Conservation (phyloP, 1,140 invertebrate species). For the Bombus ignitus region DNA sequence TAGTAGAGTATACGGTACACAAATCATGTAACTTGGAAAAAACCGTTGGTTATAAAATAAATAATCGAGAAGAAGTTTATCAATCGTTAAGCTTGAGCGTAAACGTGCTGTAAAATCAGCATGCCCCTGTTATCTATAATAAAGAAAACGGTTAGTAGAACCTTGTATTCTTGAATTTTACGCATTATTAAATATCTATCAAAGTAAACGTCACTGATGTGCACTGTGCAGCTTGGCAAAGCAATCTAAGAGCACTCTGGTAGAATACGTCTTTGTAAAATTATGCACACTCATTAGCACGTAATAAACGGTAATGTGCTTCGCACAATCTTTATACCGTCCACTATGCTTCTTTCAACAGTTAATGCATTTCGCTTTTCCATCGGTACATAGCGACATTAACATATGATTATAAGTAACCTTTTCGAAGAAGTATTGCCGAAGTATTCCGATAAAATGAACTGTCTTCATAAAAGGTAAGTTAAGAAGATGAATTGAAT, state of each 20-base stretch:
- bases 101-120: slow-evolving; percentile 13
- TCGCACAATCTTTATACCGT: slow-evolving; percentile 54
- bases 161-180: slow-evolving; percentile 57
- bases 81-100: neutral
- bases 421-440: neutral
- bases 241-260: slow-evolving; percentile 51
- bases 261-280: slow-evolving; percentile 64
- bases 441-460: neutral
- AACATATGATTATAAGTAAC: slow-evolving; percentile 1
- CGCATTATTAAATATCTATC: slow-evolving; percentile 57
- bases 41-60: neutral
- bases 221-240: slow-evolving; percentile 30
- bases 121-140: slow-evolving; percentile 40
- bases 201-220: slow-evolving; percentile 47
- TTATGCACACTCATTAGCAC: slow-evolving; percentile 67
- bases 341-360: slow-evolving; percentile 55
- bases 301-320: slow-evolving; percentile 61
- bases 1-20: neutral
- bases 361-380: slow-evolving; percentile 51
- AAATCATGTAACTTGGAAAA: neutral
- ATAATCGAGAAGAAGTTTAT: neutral
- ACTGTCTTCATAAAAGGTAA: neutral
- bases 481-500: no score
- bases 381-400: slow-evolving; percentile 18
- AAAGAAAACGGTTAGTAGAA: slow-evolving; percentile 41